Evolutionary conservation across 2,888 invertebrate species (phyloP), one percentile per base, ranked within the genome.

Genomic region (Caenorhabditis afra): DNA sequence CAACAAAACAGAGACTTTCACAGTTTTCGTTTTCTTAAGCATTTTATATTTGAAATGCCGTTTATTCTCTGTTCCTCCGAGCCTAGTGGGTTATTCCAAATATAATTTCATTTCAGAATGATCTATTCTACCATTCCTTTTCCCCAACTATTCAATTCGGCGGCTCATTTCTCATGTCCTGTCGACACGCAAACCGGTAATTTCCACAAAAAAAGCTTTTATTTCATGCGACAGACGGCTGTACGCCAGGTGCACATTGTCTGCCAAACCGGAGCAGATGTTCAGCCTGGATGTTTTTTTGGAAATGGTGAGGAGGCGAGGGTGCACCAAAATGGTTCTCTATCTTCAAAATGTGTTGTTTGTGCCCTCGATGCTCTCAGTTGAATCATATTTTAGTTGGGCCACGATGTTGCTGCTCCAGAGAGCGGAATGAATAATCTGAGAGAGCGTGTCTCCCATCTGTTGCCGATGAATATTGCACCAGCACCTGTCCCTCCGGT

Each of bases 391-490:
- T 29, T 3, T 29, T 29, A 29, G 4, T 29, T 7, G 29, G 29
- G n/a, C n/a, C n/a, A 29, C 29, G 29, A 29, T 29, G 29, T 29
- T 29, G 29, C 29, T 29, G 29, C 29, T 29, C 29, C 29, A 10
- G 53, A 7, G 1, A 14, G 18, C 20, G 23, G 70, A 70, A 52
- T 73, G 22, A 55, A 73, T 73, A 58, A 71, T 58, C 50, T 44
- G 44, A 20, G 44, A 44, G 49, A 22, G 45, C 71, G 29, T 29
- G 29, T 7, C 7, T 29, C 29, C 66, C 75, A 75, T 67, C 75
- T 75, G 75, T 75, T 75, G 75, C 67, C 66, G 49, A 75, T 75
- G 75, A 75, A 75, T 75, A 75, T 75, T 75, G 75, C 75, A 75
- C 55, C 61, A 67, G 57, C 75, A 66, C 75, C 75, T 75, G 66